These are phyloP conservation scores for Perca schrenkii DNA, from an alignment of 2,113 vertebrate species.

Conservation along the genomic window DNA sequence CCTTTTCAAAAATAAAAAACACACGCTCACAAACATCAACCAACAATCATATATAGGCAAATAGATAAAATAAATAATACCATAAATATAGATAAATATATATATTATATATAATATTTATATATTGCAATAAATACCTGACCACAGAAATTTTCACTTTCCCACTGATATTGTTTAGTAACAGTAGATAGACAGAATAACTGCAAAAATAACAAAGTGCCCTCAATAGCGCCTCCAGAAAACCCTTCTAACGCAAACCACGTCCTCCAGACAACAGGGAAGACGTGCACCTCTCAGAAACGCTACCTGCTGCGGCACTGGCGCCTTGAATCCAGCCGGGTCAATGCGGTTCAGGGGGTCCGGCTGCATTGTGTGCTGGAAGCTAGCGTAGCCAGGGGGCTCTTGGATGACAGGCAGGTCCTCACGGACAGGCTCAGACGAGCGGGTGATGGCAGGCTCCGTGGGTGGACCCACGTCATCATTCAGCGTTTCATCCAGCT, in stretches of 20 bases:
- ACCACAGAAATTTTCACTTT: conserved; percentile 67
- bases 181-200: conserved; percentile 63
- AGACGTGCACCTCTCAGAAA: conserved; percentile 83
- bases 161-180: conserved; percentile 56
- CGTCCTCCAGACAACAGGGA: conserved; percentile 86
- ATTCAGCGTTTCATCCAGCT: conserved; percentile 98
- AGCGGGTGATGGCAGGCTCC: conserved; percentile 97
- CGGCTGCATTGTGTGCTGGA: conserved; percentile 86
- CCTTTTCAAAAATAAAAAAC: conserved; percentile 67
- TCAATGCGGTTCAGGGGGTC: conserved; percentile 92
- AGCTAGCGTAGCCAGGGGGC: conserved; percentile 87
- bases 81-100: conserved; percentile 60
- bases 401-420: conserved; percentile 94
- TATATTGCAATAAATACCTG: conserved; percentile 73
- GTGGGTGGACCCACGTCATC: conserved; percentile 94
- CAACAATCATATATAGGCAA: conserved; percentile 56
- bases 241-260: conserved; percentile 84
- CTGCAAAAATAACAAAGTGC: conserved; percentile 54
- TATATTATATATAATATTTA: conserved; percentile 54
- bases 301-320: conserved; percentile 92
- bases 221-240: conserved; percentile 84
- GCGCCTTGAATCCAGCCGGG: conserved; percentile 93
- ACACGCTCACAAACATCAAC: conserved; percentile 69
- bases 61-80: conserved; percentile 70
- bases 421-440: conserved; percentile 97